Evolutionary conservation across 2,888 invertebrate species (phyloP).

Genomic region (Embidobia sp.): DNA sequence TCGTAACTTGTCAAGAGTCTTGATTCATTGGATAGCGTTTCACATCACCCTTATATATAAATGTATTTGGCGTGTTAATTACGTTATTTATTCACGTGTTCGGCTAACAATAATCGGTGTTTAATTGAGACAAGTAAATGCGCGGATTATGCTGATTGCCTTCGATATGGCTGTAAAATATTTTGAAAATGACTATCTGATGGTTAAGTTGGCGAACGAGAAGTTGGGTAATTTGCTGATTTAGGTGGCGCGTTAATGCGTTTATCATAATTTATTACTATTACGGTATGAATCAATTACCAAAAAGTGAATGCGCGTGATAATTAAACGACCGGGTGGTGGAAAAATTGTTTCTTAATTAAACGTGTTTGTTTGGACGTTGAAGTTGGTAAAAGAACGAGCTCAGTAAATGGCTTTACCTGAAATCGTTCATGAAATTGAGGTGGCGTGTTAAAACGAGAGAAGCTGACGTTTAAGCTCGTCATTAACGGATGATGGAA

Average conservation of each 20-base stretch:
- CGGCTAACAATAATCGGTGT: conserved; percentile 56
- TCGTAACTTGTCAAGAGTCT: conserved; percentile 49
- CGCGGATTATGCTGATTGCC: conserved; percentile 54
- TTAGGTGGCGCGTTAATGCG: conserved; percentile 39
- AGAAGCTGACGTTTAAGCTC: conserved; percentile 57
- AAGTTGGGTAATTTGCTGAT: conserved; percentile 29
- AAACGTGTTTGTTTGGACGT: conserved; percentile 19
- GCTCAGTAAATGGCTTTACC: conserved; percentile 52
- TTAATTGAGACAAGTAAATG: conserved; percentile 60
- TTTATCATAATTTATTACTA: conserved; percentile 44
- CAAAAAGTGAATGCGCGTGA: too few species aligned
- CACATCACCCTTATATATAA: conserved; percentile 34
- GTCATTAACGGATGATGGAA: conserved; percentile 61
- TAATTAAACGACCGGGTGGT: too few species aligned
- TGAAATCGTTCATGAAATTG: conserved; percentile 60
- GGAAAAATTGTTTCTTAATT: conserved; percentile 6
- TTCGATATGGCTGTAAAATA: conserved; percentile 46
- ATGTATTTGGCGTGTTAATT: conserved; percentile 53
- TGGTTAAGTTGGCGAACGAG: conserved; percentile 14
- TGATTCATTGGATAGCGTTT: conserved; percentile 41
- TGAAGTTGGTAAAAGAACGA: conserved; percentile 24
- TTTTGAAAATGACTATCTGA: conserved; percentile 41
- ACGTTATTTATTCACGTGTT: conserved; percentile 59
- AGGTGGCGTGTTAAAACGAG: conserved; percentile 54
- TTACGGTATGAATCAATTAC: too few species aligned